These are phyloP conservation scores for Chloroceryle amazona DNA, from an alignment of 2,797 vertebrate genomes.

Conservation along the genomic window DNA sequence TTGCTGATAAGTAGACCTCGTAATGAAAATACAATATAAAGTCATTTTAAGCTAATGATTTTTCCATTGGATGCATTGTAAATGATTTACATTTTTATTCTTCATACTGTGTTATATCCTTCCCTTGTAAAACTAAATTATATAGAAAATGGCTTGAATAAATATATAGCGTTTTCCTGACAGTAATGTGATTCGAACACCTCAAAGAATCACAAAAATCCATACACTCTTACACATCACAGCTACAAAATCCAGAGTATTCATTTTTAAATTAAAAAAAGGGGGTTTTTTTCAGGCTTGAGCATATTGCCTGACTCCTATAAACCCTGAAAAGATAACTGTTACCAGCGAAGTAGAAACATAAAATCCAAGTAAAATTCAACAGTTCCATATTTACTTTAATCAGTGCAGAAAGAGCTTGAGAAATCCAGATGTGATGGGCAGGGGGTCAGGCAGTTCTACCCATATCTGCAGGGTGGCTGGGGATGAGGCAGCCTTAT, in stretches of 20 bases:
- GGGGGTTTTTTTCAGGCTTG: neutral
- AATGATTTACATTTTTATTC: slow-evolving; percentile 43
- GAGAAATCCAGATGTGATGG: neutral
- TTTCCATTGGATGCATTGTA: neutral
- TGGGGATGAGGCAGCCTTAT: neutral
- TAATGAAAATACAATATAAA: slow-evolving; percentile 35
- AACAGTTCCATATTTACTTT: neutral
- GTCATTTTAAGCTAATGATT: slow-evolving; percentile 41
- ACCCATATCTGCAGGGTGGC: neutral
- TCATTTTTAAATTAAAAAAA: neutral
- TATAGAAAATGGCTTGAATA: neutral
- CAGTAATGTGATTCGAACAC: neutral
- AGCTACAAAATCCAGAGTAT: neutral
- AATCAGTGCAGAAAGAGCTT: neutral
- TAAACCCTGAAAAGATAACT: neutral
- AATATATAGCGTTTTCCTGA: neutral
- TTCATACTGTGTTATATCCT: neutral
- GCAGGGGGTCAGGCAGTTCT: fast-evolving
- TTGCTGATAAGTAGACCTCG: slow-evolving; percentile 16
- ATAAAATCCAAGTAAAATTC: neutral
- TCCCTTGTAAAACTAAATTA: slow-evolving; percentile 10
- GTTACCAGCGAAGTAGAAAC: neutral
- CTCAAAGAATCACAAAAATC: slow-evolving; percentile 9
- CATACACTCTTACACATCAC: neutral
- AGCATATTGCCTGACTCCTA: neutral